A percentile compares a stretch with the other conserved stretches of the same genome.
Evolutionary conservation across 2,113 vertebrate species (phyloP).

Genomic region (Cyanoderma ruficeps): DNA sequence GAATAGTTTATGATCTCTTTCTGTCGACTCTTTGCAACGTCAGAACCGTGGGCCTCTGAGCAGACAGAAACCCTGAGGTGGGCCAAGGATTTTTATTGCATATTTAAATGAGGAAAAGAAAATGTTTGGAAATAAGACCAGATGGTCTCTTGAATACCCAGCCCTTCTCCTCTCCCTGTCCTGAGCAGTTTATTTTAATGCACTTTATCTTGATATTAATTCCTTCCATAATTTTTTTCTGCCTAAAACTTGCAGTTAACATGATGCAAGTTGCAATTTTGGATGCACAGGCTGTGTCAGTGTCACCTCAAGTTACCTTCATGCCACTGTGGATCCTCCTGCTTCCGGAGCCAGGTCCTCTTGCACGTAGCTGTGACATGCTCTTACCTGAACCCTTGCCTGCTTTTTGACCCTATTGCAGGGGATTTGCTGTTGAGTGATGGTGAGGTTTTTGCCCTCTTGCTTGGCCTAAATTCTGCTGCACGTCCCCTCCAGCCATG

Average conservation of each 20-base stretch:
- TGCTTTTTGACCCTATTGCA: not conserved
- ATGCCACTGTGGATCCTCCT: not conserved
- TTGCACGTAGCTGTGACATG: not conserved
- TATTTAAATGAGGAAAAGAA: not conserved
- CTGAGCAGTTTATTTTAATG: not conserved
- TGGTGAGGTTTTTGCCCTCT: not conserved
- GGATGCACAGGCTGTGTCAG: not conserved
- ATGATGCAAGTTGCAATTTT: not conserved
- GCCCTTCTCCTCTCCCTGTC: not conserved
- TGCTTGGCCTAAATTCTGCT: not conserved
- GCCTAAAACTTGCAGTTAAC: not conserved
- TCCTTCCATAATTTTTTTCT: not conserved
- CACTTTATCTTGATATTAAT: not conserved
- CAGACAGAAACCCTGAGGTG: fast-evolving
- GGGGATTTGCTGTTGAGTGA: not conserved
- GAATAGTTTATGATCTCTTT: not conserved
- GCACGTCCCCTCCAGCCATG: not conserved
- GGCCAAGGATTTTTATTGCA: not conserved
- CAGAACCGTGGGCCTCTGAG: not conserved
- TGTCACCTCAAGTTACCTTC: not conserved
- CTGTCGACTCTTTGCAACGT: not conserved
- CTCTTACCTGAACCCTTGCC: not conserved
- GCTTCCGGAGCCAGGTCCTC: not conserved
- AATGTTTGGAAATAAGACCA: not conserved
- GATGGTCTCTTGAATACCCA: not conserved